Percentiles rank a stretch among this genome's conserved stretches.
Evolutionary conservation across 2,888 invertebrate genomes (phyloP).

Genomic region (Strigamia maritima): DNA sequence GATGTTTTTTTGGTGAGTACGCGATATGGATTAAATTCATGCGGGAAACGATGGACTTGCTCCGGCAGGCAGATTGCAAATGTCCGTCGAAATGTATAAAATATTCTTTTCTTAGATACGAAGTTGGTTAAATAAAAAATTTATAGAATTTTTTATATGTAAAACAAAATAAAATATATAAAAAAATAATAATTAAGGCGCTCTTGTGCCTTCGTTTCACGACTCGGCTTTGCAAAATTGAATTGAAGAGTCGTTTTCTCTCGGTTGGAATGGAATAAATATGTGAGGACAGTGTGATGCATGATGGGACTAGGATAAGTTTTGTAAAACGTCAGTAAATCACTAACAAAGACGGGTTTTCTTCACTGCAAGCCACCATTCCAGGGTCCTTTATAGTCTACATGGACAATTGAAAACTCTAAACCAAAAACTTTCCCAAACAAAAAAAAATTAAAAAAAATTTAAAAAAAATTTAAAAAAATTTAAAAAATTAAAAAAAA

Average conservation of each 20-base stretch:
- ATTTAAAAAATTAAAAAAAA: too few relatives aligned
- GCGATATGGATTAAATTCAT: too few relatives aligned
- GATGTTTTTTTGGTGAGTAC: too few relatives aligned
- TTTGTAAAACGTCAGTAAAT: constrained; percentile 18
- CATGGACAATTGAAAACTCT: not conserved
- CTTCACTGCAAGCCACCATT: not conserved
- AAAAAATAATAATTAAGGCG: constrained; percentile 26
- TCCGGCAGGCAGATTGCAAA: not conserved
- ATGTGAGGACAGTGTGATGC: constrained; percentile 22
- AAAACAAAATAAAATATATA: not conserved
- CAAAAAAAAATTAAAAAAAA: not conserved
- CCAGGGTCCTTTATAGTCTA: not conserved
- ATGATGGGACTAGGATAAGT: constrained; percentile 21
- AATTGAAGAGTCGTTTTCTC: constrained; percentile 28
- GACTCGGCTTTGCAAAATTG: constrained; percentile 20
- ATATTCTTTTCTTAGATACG: too few relatives aligned
- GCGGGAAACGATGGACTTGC: too few relatives aligned
- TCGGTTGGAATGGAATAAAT: constrained; percentile 32
- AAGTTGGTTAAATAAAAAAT: too few relatives aligned
- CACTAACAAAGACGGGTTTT: not conserved
- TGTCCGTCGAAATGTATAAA: not conserved
- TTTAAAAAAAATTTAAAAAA: too few relatives aligned
- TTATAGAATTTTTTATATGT: too few relatives aligned
- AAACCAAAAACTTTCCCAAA: not conserved
- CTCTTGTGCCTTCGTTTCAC: not conserved